phyloP scores from a whole-genome alignment of 2,113 vertebrate genomes.

The Lanius collurio region DNA sequence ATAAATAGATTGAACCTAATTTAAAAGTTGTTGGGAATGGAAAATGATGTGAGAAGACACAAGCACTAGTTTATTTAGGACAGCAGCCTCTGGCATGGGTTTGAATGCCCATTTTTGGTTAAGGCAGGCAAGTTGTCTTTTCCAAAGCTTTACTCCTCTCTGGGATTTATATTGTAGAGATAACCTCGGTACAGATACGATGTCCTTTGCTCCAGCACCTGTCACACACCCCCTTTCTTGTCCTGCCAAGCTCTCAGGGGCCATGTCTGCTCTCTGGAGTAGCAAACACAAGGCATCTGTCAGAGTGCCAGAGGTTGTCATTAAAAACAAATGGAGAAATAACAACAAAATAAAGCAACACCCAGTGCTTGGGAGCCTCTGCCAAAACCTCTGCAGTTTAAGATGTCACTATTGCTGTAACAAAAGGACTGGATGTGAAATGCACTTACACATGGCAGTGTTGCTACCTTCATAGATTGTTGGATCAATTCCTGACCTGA shows the following conservation, averaged over 20 bases:
- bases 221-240: conserved; percentile 28
- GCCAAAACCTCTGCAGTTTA: not conserved
- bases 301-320: conserved; percentile 40
- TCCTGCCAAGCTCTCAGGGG: conserved; percentile 18
- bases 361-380: not conserved
- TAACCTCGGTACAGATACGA: conserved; percentile 29
- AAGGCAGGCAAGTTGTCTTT: not conserved
- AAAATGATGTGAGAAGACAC: not conserved
- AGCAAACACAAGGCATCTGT: conserved; percentile 26
- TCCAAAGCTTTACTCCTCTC: conserved; percentile 18
- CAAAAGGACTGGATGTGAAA: not conserved
- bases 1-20: not conserved
- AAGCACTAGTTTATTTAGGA: not conserved
- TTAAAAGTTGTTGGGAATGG: conserved; percentile 20
- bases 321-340: conserved; percentile 46
- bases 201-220: conserved; percentile 34
- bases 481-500: not conserved
- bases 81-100: not conserved
- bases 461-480: not conserved
- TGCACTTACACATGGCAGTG: not conserved
- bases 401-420: not conserved
- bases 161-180: not conserved
- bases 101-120: conserved; percentile 40
- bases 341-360: not conserved
- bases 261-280: not conserved